Evolutionary conservation across 2,797 vertebrate species (phyloP), one percentile per base, ranked within the genome.

Genomic region (Catharus ustulatus): DNA sequence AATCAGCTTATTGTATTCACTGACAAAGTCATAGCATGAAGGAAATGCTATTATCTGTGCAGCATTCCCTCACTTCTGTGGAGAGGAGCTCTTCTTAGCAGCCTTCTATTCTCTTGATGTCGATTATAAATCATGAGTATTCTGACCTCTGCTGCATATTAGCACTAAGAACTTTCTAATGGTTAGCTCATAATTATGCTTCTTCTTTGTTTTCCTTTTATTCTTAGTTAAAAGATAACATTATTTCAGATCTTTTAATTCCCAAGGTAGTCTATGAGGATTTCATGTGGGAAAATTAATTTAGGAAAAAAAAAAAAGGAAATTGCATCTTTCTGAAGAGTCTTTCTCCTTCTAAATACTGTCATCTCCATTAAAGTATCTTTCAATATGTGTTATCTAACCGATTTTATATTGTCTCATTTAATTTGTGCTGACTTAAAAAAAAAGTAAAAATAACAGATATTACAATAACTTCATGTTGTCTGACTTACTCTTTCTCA

Each of bases 31-130:
- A 85, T 72, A 45, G 1, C 54, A 46, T 77, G 93, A 95, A 86
- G 90, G 76, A 87, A 93, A 95, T 83, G 93, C 27, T 91, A 57
- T 95, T 96, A 96, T 40, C 87, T 88, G 40, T 66, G 86, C 63
- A 62, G 45, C 13, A 20, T 84, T 54, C 79, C 82, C 46, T 52
- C 61, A 34, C 51, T 87, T 43, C 54, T 80, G 48, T 67, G 63
- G 67, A 92, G 36, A 87, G 38, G 5, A 86, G 34, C 12, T 9
- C 52, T 84, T 86, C 86, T 90, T 52, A 93, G 61, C 29, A 86
- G 61, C 49, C 71, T 80, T 84, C 78, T 63, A 48, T 95, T 89
- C 86, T 92, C 74, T 24, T 84, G 82, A 89, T 84, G 67, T 61
- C 4, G 0, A 76, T 95, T 84, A 89, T 93, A 94, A 95, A 95